Conservation (phyloP, 37 sponge, comb jelly and placozoan genomes). For the Beroe ovata region DNA sequence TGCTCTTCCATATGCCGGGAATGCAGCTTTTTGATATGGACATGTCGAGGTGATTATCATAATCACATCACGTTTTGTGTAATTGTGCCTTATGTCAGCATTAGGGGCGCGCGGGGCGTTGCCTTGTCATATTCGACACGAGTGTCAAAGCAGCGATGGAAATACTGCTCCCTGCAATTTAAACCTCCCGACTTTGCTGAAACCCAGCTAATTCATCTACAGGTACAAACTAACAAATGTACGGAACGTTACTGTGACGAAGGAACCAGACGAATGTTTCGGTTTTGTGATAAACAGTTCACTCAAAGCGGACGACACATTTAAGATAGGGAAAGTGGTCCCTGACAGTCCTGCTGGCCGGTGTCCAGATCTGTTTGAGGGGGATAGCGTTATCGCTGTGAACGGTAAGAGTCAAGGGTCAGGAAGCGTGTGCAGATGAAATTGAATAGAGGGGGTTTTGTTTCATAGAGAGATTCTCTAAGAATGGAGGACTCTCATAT, state of each 20-base stretch:
- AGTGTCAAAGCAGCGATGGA: no score
- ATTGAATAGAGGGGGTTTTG: no score
- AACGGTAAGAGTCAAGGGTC: conserved; percentile 72
- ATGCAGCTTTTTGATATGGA: conserved; percentile 17
- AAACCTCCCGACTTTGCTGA: no score
- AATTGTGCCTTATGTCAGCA: no score
- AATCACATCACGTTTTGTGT: no score
- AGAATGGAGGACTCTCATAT: no score
- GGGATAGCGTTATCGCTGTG: conserved; percentile 86
- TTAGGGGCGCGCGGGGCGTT: no score
- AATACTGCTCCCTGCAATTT: no score
- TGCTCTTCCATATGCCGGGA: conserved; percentile 31
- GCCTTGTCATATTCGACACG: no score
- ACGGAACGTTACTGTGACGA: conserved; percentile 49
- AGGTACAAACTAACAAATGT: conserved; percentile 58
- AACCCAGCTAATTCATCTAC: neutral
- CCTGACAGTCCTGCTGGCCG: conserved; percentile 84
- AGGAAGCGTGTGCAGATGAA: no score
- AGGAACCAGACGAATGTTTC: conserved; percentile 38
- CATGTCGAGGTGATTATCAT: conserved; percentile 41
- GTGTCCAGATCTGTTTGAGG: conserved; percentile 74
- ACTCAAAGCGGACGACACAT: conserved; percentile 44
- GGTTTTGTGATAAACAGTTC: conserved; percentile 59
- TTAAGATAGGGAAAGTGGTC: conserved; percentile 69
- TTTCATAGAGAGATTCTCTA: no score